Evolutionary conservation across 2,797 vertebrate genomes (phyloP).

Genomic region (Tauraco hartlaubi): DNA sequence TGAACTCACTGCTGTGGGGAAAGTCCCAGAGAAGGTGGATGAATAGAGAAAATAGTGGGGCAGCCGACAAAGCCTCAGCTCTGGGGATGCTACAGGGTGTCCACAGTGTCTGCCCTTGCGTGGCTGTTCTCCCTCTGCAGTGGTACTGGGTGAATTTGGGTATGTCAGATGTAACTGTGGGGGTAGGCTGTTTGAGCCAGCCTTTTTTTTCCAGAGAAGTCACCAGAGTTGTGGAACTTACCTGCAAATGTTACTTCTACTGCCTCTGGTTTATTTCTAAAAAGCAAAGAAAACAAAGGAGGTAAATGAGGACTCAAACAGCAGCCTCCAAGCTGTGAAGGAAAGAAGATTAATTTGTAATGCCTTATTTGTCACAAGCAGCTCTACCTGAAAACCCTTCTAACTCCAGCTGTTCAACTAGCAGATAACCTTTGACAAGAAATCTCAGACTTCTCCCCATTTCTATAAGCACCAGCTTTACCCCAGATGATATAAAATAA

Average conservation of each 20-base stretch:
- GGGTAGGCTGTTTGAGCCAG: neutral
- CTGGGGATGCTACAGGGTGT: neutral
- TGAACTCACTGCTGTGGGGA: neutral
- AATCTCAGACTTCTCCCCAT: neutral
- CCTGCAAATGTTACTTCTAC: constrained; percentile 99
- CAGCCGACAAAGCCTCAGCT: neutral
- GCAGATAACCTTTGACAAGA: neutral
- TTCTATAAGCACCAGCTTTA: neutral
- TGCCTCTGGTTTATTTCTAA: constrained; percentile 97
- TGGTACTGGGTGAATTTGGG: neutral
- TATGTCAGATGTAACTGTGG: accelerated
- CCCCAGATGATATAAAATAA: neutral
- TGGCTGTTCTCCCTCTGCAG: neutral
- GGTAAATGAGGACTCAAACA: neutral
- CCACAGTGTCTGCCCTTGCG: neutral
- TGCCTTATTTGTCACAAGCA: neutral
- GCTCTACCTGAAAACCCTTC: neutral
- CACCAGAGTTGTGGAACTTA: constrained; percentile 67
- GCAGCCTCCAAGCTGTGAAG: constrained; percentile 7
- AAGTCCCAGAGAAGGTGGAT: neutral
- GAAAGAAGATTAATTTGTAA: constrained; percentile 35
- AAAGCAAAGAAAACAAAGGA: constrained; percentile 62
- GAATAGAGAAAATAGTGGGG: neutral
- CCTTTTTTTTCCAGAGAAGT: neutral
- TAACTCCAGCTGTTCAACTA: neutral